These are phyloP conservation scores for Lycaon pictus DNA, from an alignment of 2,113 vertebrate genomes.

Conservation along the genomic window DNA sequence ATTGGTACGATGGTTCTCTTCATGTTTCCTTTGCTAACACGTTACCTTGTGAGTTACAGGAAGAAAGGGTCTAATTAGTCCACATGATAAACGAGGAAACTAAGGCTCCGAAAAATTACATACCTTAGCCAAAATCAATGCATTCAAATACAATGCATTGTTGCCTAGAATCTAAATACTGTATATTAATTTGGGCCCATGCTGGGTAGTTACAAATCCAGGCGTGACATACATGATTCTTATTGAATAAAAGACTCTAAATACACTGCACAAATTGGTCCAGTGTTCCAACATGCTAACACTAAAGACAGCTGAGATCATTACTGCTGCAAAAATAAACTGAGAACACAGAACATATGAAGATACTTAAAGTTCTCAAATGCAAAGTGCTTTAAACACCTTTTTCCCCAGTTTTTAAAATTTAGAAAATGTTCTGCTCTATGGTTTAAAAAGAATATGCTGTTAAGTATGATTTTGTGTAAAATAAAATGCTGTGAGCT, in stretches of 20 bases:
- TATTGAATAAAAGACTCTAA: slow-evolving; percentile 6
- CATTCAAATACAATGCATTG: neutral
- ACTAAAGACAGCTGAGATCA: slow-evolving; percentile 12
- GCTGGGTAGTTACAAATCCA: slow-evolving; percentile 7
- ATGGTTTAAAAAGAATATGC: slow-evolving; percentile 11
- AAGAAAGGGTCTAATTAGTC: neutral
- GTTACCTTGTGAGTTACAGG: neutral
- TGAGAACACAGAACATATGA: neutral
- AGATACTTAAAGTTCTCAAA: neutral
- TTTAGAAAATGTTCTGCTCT: neutral
- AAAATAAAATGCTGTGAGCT: neutral
- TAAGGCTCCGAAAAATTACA: neutral
- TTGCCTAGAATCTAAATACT: neutral
- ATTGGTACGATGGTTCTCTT: neutral
- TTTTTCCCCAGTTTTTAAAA: neutral
- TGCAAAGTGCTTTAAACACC: neutral
- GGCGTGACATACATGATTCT: neutral
- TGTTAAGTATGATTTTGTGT: slow-evolving; percentile 2
- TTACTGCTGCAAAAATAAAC: neutral
- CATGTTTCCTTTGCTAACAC: neutral
- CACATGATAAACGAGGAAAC: neutral
- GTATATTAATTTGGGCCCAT: neutral
- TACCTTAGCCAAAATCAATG: neutral
- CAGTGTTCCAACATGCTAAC: neutral
- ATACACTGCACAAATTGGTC: neutral